Base-by-base conservation (phyloP, 2,797 vertebrate genomes). In the Ispidina lecontei region DNA sequence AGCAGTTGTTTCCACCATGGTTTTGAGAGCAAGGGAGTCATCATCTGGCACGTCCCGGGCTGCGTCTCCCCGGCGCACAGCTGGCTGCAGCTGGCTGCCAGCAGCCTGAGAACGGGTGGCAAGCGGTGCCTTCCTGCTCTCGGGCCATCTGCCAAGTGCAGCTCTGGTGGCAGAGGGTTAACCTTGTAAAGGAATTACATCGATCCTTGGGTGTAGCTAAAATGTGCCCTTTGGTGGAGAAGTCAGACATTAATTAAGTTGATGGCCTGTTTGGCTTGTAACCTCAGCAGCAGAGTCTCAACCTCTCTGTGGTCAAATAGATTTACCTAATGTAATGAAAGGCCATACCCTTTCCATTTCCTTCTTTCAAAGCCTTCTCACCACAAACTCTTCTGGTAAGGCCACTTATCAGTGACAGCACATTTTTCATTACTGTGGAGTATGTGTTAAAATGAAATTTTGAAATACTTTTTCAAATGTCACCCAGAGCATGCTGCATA, bases 1-100 rank as follows among this genome's bases (percentile, higher is more conserved):
- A 69, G 68, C 67, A 22, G 67, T 60, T 62, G 79, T 90, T 94
- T 74, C 76, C 69, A 77, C 60, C 31, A 20, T 12, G 46, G 87
- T 96, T 88, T 15, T 21, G 54, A 33, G 43, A 84, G 83, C 54
- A 79, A 56, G 47, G 75, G 74, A 82, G 56, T 84, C 92, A 85
- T 89, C 68, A 83, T 89, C 68, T 85, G 96, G 95, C 78, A 15
- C 7, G 3, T 5, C 17, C 46, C 6, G 84, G 78, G 94, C 94
- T 52, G 78, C 9, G 4, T 75, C 83, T 91, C 81, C 49, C 73
- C 8, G 41, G 58, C 22, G 39, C 91, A 79, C 97, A 98, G 97
- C 98, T 98, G 98, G 94, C 85, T 88, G 67, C 98, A 98, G 98
- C 98, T 98, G 98, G 95, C 95, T 18, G 58, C 11, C 79, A 33